Base-by-base conservation (phyloP, 92 coral and sea anemone species). In the Blastomussa wellsi region DNA sequence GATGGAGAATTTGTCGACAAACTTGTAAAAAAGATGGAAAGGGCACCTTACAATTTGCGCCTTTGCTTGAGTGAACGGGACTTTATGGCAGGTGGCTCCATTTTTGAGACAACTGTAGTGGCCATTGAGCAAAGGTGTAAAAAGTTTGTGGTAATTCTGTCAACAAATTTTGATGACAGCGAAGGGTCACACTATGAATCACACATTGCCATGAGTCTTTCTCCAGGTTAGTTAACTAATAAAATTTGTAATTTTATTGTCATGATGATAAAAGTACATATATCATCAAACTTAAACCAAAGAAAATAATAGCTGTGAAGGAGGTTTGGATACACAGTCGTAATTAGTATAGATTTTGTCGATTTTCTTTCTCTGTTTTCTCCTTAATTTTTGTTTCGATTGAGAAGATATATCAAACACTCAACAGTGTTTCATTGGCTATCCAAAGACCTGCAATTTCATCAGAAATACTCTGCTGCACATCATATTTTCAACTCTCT, bases 141-240 rank as follows among this genome's bases (percentile, higher is more conserved):
- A 52, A 91, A 87, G 67, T 82, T 96, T 55, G 88, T 96, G 29
- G 93, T 91, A 12, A 82, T 96, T 5, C 60, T 94, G 79, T 94
- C 99, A 8, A 81, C 74, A n/a, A 85, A 91, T 72, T 94, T 92
- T 81, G 86, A 77, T 29, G 37, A 74, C 57, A 87, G 92, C 8
- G 84, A 90, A 28, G 90, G 90, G 26, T 98, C 99, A 60, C 90
- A 84, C 57, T 94, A 74, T 72, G 98, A 96, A 79, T 95, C 94
- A 0, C 86, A 91, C 20, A 82, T 96, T 79, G 99, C 95, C 38
- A 75, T 94, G 28, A 84, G 68, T 76, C 82, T 92, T 37, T 88
- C 98, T 31, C 98, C 98, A 92, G 99, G 99, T 96, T 29, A 79
- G 92, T 75, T 28, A 17, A 16, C 10, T 39, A 78, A 53, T 77